Percentiles rank a stretch among this genome's conserved stretches.
Evolutionary conservation across 2,888 invertebrate species (phyloP).

Genomic region (Sepioteuthis lessoniana): DNA sequence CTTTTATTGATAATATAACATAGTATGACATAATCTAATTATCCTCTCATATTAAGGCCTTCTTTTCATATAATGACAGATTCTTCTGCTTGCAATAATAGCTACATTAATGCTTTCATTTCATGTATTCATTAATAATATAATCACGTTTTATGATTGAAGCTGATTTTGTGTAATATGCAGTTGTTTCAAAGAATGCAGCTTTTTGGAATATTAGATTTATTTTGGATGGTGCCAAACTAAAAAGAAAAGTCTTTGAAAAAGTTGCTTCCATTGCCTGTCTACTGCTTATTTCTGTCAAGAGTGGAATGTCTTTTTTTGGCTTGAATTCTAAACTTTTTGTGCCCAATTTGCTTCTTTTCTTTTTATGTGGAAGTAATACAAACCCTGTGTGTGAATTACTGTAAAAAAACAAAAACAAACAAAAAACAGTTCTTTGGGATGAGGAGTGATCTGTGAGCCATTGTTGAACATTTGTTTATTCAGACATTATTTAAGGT

Average conservation of each 20-base stretch:
- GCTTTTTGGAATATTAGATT: conserved; percentile 33
- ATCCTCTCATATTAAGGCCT: not conserved
- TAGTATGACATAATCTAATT: not conserved
- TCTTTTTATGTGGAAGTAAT: not conserved
- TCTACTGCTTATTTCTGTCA: not conserved
- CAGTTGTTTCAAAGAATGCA: not conserved
- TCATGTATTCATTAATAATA: not conserved
- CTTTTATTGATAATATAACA: not conserved
- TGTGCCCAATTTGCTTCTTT: not conserved
- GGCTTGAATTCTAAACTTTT: not conserved
- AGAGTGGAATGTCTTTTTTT: not conserved
- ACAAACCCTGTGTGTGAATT: too few species aligned
- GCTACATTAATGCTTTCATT: not conserved
- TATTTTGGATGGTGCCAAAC: not conserved
- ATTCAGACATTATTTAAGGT: not conserved
- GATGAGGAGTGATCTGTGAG: not conserved
- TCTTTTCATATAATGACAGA: not conserved
- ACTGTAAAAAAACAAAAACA: too few species aligned
- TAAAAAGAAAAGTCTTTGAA: not conserved
- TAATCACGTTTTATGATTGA: not conserved
- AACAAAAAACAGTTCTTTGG: not conserved
- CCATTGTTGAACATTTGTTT: not conserved
- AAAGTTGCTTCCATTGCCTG: not conserved
- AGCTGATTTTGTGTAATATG: not conserved
- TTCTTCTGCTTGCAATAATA: not conserved